A percentile compares a stretch with the other conserved stretches of the same genome.
Evolutionary conservation across 2,113 vertebrate species (phyloP).

Genomic region (Psilopogon haemacephalus): DNA sequence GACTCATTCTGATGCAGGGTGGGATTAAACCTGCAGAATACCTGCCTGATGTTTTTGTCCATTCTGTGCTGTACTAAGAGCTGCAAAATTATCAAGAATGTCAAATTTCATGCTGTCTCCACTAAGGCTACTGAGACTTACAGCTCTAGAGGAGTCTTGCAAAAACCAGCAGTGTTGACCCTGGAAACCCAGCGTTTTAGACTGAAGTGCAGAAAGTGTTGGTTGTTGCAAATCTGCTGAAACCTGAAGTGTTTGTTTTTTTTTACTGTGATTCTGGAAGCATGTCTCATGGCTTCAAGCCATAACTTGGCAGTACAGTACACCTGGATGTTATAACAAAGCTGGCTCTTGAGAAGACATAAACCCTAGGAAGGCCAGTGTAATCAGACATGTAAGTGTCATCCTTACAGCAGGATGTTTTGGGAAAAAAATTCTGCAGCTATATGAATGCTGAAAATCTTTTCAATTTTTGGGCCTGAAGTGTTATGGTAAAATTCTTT

Average conservation of each 20-base stretch:
- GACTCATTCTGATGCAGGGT: not conserved
- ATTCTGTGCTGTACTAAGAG: not conserved
- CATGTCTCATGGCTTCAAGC: not conserved
- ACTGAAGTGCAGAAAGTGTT: not conserved
- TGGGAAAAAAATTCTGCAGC: not conserved
- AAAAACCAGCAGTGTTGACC: not conserved
- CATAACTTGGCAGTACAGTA: not conserved
- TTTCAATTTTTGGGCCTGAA: accelerated
- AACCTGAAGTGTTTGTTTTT: not conserved
- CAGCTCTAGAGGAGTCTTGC: not conserved
- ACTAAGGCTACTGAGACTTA: not conserved
- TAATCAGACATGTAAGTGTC: not conserved
- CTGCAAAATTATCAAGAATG: not conserved
- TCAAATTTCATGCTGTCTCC: not conserved
- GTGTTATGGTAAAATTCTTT: not conserved
- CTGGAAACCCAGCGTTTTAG: not conserved
- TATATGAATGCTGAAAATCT: not conserved
- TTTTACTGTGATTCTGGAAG: not conserved
- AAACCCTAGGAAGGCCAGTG: not conserved
- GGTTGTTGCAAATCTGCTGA: not conserved
- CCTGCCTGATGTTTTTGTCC: not conserved
- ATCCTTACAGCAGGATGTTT: not conserved
- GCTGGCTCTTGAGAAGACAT: not conserved
- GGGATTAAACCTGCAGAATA: not conserved
- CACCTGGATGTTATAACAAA: not conserved